Evolutionary conservation across 2,113 vertebrate genomes (phyloP).

Genomic region (Polypterus senegalus): DNA sequence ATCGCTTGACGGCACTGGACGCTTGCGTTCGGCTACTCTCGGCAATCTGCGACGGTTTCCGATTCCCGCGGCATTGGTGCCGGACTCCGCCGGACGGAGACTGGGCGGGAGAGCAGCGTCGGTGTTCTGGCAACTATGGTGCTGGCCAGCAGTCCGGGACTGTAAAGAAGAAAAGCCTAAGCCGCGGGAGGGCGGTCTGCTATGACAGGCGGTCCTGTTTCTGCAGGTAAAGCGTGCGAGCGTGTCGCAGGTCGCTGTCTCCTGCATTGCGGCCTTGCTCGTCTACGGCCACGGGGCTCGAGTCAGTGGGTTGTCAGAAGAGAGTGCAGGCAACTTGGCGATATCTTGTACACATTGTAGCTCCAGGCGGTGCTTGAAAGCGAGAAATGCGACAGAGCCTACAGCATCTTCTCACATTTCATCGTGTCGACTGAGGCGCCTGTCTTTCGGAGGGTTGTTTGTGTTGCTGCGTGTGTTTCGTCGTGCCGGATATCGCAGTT

Average conservation of each 20-base stretch:
- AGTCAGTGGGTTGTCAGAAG: background rate
- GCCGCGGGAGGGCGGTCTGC: slow-evolving; percentile 4
- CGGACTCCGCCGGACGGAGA: slow-evolving; percentile 13
- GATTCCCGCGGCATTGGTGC: slow-evolving; percentile 4
- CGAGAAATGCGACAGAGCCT: too few species aligned
- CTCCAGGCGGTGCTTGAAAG: too few species aligned
- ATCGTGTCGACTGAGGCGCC: too few species aligned
- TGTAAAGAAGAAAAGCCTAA: slow-evolving; percentile 1
- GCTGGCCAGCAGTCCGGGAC: background rate
- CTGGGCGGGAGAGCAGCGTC: slow-evolving; percentile 5
- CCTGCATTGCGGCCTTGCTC: slow-evolving; percentile 17
- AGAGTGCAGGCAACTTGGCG: too few species aligned
- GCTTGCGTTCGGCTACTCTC: slow-evolving; percentile 4
- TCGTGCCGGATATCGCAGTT: too few species aligned
- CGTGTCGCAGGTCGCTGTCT: background rate
- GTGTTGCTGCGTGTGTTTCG: too few species aligned
- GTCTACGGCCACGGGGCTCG: slow-evolving; percentile 2
- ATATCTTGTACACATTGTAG: too few species aligned
- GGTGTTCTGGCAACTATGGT: background rate
- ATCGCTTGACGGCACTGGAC: background rate
- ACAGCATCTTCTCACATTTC: too few species aligned
- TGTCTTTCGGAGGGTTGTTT: too few species aligned
- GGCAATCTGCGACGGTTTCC: slow-evolving; percentile 6
- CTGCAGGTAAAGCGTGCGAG: slow-evolving; percentile 3
- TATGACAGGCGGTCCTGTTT: slow-evolving; percentile 2